Evolutionary conservation across 2,113 vertebrate species (phyloP).

Genomic region (Panurus biarmicus): DNA sequence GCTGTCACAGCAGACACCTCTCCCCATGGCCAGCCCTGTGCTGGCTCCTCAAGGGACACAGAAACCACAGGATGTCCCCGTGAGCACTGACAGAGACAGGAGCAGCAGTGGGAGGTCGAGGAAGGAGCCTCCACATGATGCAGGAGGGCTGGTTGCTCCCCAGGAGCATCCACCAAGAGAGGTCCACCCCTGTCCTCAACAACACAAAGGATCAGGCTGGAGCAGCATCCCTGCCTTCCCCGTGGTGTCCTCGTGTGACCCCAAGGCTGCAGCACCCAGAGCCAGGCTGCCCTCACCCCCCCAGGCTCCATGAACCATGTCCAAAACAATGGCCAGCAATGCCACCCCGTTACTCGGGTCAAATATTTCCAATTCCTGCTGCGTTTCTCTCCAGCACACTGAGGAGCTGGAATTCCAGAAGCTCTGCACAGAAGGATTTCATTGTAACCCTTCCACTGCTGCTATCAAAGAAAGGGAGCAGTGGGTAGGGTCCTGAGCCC

Average conservation of each 20-base stretch:
- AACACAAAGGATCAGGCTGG: not conserved
- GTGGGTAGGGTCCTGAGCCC: not conserved
- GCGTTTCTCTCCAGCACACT: not conserved
- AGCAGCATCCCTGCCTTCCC: not conserved
- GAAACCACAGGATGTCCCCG: not conserved
- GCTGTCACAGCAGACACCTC: not conserved
- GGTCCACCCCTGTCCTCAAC: not conserved
- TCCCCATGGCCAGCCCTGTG: not conserved
- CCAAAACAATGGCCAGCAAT: not conserved
- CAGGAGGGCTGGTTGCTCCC: not conserved
- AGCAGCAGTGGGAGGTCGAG: not conserved
- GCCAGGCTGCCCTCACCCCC: not conserved
- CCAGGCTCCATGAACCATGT: not conserved
- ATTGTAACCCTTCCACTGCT: not conserved
- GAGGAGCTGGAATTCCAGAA: not conserved
- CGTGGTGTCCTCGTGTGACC: rapidly evolving
- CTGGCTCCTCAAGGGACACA: not conserved
- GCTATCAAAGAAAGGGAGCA: not conserved
- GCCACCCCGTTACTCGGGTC: not conserved
- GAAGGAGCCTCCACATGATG: not conserved
- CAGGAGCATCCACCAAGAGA: not conserved
- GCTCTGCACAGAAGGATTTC: not conserved
- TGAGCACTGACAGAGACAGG: not conserved
- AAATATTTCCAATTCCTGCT: not conserved
- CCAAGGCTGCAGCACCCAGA: not conserved